phyloP scores from a whole-genome alignment of 1,140 invertebrate species.

The Proctacanthus coquilletti region DNA sequence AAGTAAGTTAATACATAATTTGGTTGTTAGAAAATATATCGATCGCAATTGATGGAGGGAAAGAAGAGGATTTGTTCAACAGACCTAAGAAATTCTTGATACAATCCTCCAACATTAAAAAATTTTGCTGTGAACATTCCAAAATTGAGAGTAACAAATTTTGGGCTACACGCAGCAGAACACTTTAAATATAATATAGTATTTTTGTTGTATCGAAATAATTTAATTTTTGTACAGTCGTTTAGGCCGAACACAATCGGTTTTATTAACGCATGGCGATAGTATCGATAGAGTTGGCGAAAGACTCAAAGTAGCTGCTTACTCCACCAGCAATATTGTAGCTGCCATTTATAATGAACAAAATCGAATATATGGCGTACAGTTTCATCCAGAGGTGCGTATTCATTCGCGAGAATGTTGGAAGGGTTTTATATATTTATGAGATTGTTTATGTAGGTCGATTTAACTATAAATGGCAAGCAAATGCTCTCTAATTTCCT shows the following conservation, averaged over 20 bases:
- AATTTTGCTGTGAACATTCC: constrained; percentile 20
- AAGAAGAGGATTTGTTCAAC: constrained; percentile 20
- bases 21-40: background rate
- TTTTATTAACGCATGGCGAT: constrained; percentile 94
- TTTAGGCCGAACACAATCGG: constrained; percentile 71
- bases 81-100: constrained; percentile 18
- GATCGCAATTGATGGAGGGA: constrained; percentile 9
- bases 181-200: constrained; percentile 9
- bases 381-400: constrained; percentile 84
- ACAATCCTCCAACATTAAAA: constrained; percentile 26
- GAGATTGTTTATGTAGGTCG: constrained; percentile 41
- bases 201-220: constrained; percentile 42
- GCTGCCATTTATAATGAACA: constrained; percentile 88
- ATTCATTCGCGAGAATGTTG: constrained; percentile 2
- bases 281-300: constrained; percentile 83
- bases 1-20: constrained; percentile 50
- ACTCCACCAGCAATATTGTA: constrained; percentile 63
- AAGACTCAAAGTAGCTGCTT: constrained; percentile 66
- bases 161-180: constrained; percentile 27
- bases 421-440: constrained; percentile 2
- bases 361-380: constrained; percentile 84
- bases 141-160: constrained; percentile 14
- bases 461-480: constrained; percentile 83
- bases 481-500: constrained; percentile 91
- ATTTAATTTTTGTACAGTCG: constrained; percentile 40